phyloP scores from a whole-genome alignment of 1,140 invertebrate genomes.

The Lucilia sericata region DNA sequence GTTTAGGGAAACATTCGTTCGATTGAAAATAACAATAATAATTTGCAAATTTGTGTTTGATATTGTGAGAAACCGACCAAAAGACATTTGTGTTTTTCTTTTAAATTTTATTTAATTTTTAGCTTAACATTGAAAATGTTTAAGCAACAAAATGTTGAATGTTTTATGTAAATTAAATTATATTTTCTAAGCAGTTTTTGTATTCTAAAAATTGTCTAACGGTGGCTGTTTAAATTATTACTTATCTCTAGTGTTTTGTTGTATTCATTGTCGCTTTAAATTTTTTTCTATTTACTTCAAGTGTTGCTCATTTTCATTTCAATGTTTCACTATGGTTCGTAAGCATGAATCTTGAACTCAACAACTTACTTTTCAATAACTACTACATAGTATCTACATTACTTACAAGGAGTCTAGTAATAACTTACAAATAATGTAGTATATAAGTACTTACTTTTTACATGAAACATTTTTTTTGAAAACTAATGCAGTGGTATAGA shows the following conservation, averaged over 20 bases:
- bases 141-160: not conserved
- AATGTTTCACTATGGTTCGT: not conserved
- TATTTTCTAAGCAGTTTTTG: too few relatives aligned
- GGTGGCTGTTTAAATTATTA: too few relatives aligned
- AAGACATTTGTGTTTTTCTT: not conserved
- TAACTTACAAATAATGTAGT: too few relatives aligned
- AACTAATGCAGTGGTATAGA: too few relatives aligned
- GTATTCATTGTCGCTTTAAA: not conserved
- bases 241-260: too few relatives aligned
- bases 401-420: too few relatives aligned
- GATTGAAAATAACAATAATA: conserved; percentile 22
- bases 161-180: conserved; percentile 40
- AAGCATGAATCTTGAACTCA: too few relatives aligned
- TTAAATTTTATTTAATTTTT: not conserved
- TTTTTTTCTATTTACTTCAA: not conserved
- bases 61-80: not conserved
- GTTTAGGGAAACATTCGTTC: conserved; percentile 1
- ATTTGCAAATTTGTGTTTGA: conserved; percentile 15
- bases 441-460: too few relatives aligned
- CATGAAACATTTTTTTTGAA: too few relatives aligned
- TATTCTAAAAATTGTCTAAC: not conserved
- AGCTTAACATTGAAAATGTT: too few relatives aligned
- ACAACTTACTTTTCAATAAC: too few relatives aligned
- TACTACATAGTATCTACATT: too few relatives aligned
- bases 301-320: conserved; percentile 29